Evolutionary conservation across 23 tunicate genomes (phyloP).

Genomic region (Diplosoma virens): DNA sequence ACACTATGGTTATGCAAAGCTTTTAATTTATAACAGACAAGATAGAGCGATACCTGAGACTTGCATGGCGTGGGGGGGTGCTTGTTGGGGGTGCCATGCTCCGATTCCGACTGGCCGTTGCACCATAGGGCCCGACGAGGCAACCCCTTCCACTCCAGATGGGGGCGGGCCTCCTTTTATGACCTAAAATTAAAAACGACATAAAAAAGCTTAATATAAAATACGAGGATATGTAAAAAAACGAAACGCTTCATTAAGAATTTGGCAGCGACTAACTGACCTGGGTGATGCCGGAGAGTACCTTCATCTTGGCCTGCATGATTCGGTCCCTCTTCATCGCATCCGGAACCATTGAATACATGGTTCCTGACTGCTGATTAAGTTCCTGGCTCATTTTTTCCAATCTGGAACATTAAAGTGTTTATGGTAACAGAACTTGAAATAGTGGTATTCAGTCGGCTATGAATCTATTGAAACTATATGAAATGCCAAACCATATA

Average conservation of each 20-base stretch:
- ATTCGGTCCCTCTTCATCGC: slow-evolving; percentile 45
- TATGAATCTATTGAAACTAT: too few species aligned
- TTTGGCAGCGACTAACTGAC: slow-evolving; percentile 25
- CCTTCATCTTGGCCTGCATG: slow-evolving; percentile 73
- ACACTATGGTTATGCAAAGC: too few species aligned
- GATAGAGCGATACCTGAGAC: slow-evolving; percentile 2
- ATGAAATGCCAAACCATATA: too few species aligned
- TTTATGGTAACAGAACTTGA: too few species aligned
- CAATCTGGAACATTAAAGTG: slow-evolving; percentile 46
- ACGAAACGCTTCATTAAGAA: not conserved
- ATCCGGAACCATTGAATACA: slow-evolving; percentile 1
- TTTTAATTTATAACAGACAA: too few species aligned
- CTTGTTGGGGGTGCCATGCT: slow-evolving; percentile 1
- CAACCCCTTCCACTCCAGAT: slow-evolving; percentile 14
- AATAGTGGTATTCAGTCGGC: too few species aligned
- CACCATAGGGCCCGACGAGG: slow-evolving; percentile 9
- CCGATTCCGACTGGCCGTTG: slow-evolving; percentile 16
- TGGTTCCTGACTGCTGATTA: slow-evolving; percentile 36
- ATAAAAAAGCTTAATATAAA: too few species aligned
- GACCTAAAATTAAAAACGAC: too few species aligned
- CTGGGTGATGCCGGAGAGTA: slow-evolving; percentile 73
- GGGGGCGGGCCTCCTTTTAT: slow-evolving; percentile 35
- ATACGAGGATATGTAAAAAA: too few species aligned
- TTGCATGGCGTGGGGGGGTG: not conserved
- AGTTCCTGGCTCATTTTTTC: slow-evolving; percentile 76